A percentile compares a stretch with the other conserved stretches of the same genome.
These are phyloP conservation scores for Macrostomum lignano DNA, from an alignment of 1,140 invertebrate genomes.

Conservation along the genomic window DNA sequence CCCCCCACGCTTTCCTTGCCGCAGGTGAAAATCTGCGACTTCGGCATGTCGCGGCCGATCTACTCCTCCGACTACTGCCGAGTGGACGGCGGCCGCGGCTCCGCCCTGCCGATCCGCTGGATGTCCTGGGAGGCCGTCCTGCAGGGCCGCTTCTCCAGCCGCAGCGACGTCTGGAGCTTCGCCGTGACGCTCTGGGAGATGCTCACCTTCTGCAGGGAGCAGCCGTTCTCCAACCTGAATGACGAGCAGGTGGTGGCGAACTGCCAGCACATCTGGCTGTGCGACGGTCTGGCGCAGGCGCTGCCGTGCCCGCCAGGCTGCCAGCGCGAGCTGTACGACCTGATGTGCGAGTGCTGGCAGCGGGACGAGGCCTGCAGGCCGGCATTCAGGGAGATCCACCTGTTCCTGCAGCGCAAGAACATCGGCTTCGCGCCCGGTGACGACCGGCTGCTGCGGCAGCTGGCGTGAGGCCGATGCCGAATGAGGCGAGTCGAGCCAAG, in stretches of 20 bases:
- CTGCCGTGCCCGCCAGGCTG: slow-evolving; percentile 49
- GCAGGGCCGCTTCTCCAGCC: too few relatives aligned
- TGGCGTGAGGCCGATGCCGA: too few relatives aligned
- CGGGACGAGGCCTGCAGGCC: slow-evolving; percentile 42
- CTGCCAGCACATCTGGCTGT: slow-evolving; percentile 12
- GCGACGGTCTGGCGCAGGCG: slow-evolving; percentile 29
- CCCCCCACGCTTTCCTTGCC: too few relatives aligned
- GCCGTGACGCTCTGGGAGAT: slow-evolving; percentile 67
- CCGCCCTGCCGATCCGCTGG: too few relatives aligned
- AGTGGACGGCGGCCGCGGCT: too few relatives aligned
- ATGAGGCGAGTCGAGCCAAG: too few relatives aligned
- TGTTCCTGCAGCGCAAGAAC: slow-evolving; percentile 63
- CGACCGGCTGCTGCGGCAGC: too few relatives aligned
- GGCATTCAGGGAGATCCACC: slow-evolving; percentile 57
- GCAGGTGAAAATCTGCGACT: too few relatives aligned
- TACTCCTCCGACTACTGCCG: too few relatives aligned
- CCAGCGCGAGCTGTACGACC: slow-evolving; percentile 58
- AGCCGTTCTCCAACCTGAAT: slow-evolving; percentile 45
- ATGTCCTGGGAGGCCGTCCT: too few relatives aligned
- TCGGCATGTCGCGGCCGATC: too few relatives aligned
- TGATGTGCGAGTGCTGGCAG: slow-evolving; percentile 79
- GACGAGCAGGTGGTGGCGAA: slow-evolving; percentile 50
- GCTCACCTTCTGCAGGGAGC: slow-evolving; percentile 48
- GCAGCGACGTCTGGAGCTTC: slow-evolving; percentile 65
- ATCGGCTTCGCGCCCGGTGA: too few relatives aligned